phyloP scores from a whole-genome alignment of 2,113 vertebrate genomes.

The Girardinichthys multiradiatus region DNA sequence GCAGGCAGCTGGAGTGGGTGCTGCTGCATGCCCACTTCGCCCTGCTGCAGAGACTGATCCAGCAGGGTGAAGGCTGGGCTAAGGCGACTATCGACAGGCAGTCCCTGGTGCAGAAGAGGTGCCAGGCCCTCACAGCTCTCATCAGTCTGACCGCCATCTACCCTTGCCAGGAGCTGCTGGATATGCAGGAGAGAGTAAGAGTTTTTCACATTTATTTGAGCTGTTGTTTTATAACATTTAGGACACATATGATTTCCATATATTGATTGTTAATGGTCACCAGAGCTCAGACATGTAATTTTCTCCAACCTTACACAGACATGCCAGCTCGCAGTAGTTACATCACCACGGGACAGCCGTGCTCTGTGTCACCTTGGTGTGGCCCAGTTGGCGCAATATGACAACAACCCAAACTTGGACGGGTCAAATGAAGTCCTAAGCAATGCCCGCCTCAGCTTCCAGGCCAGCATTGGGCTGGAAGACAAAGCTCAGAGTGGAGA shows the following conservation, averaged over 20 bases:
- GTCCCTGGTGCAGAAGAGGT: conserved; percentile 65
- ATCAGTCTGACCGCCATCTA: conserved; percentile 62
- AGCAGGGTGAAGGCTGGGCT: conserved; percentile 39
- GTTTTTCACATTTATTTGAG: too few relatives aligned
- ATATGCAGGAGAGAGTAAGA: conserved; percentile 64
- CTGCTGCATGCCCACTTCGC: conserved; percentile 74
- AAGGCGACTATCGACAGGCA: conserved; percentile 9
- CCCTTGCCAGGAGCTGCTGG: conserved; percentile 59
- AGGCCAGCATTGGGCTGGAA: conserved; percentile 75
- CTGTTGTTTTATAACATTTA: too few relatives aligned
- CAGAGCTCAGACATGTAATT: background rate
- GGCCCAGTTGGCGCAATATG: conserved; percentile 71
- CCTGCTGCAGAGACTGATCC: conserved; percentile 73
- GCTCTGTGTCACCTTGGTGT: conserved; percentile 69
- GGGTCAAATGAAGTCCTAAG: conserved; percentile 33
- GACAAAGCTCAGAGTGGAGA: conserved; percentile 51
- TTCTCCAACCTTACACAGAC: conserved; percentile 45
- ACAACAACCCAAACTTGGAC: conserved; percentile 56
- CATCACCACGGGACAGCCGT: conserved; percentile 57
- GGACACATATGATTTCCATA: background rate
- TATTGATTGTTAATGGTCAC: background rate
- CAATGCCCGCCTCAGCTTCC: conserved; percentile 72
- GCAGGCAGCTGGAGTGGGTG: conserved; percentile 78
- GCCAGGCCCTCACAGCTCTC: conserved; percentile 53
- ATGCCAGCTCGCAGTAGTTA: conserved; percentile 69